Evolutionary conservation across 2,113 vertebrate species (phyloP), one percentile per base, ranked within the genome.

Genomic region (Lethenteron camtschaticum): DNA sequence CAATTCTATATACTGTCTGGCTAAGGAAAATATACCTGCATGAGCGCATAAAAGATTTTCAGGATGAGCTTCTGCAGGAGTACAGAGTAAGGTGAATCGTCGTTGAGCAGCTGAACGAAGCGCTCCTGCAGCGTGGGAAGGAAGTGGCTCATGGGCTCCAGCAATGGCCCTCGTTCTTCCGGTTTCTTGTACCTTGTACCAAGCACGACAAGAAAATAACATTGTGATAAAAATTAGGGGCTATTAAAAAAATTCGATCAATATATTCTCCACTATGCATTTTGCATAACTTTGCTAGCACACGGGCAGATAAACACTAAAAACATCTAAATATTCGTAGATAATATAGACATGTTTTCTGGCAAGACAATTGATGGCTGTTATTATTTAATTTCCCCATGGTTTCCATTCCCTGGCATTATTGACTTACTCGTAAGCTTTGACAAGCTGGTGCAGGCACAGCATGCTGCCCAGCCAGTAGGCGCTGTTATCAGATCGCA

Each of bases 61-160:
- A 99, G 95, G 81, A 99, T 96, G 71, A 96, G 91, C 79, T 99
- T 99, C 80, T 99, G 94, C 70, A 99, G 88, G 59, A 96, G 89
- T 68, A 96, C 92, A 76, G 94, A 96, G 11, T 96, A 89, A 71
- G 85, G 87, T 74, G 89, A 96, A 24, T 85, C 83, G 77, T 96
- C 89, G 63, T 78, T 82, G 71, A 96, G 81, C 72, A 99, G 86
- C 74, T 89, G 89, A 75, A 96, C 92, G 71, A 95, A 96, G 69
- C 90, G 86, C 55, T 96, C 88, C 76, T 95, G 96, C 76, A 99
- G 76, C 84, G 95, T 86, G 69, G 94, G 92, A 78, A 99, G 83
- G 76, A 99, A 96, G 77, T 95, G 88, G 79, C 96, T 89, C 94
- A 99, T 99, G 76, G 94, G 91, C 56, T 88, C 90, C 77, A 99